Evolutionary conservation across 2,888 invertebrate genomes (phyloP), one percentile per base, ranked within the genome.

Genomic region (Pharmacophagus antenor): DNA sequence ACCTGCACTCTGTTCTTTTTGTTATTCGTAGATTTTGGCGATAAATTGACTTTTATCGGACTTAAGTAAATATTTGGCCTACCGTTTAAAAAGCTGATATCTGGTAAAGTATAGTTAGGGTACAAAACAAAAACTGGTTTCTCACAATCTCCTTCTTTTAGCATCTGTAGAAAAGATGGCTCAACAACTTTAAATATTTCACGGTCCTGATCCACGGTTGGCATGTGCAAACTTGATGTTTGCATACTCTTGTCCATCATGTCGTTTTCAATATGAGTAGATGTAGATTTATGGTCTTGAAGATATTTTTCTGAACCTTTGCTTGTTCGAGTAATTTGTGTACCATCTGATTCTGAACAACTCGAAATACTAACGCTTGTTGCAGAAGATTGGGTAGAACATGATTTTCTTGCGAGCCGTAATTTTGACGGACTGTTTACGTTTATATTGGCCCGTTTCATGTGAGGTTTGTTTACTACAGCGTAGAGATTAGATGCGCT

Each of bases 71-170:
- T 93, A 68, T 96, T 95, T 62, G 88, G 84, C 65, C 85, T 80
- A 44, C 90, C 90, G 64, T 89, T 87, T 58, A 98, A 91, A 82
- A 98, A 98, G 70, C 95, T 95, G 70, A 98, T 92, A 85, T 97
- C 96, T 20, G 98, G 97, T 63, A 98, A 85, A 7, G 97, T 95
- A 75, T 98, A 98, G 82, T 95, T 97, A 25, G 98, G 97, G 85
- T 97, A 98, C 66, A 97, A 93, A 47, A 98, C 95, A 81, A 96
- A 97, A 1, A 97, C 95, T 3, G 97, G 96, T 72, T 95, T 95
- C 72, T 93, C 82, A 76, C 91, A 92, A 67, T 92, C 93, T 7
- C 92, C 93, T 77, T 93, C 84, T 75, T 93, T 94, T 17, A 95
- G 80, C 79, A 94, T 94, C 68, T 92, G 93, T 63, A 95, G 82